These are phyloP conservation scores for Diarsia dahlii DNA, from an alignment of 2,888 invertebrate genomes.

Conservation along the genomic window DNA sequence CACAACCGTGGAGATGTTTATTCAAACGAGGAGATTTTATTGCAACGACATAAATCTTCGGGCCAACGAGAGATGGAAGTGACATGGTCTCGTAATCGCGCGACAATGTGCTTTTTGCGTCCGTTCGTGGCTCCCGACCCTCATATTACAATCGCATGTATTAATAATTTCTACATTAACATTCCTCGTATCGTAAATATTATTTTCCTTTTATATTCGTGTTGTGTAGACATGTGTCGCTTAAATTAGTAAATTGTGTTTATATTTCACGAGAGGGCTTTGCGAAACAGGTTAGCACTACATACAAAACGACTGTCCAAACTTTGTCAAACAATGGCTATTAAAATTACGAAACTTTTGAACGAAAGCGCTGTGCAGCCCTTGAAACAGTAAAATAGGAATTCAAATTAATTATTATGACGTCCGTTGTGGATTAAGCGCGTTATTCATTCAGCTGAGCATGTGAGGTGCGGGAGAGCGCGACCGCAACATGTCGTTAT, in stretches of 20 bases:
- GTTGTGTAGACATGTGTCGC: constrained; percentile 5
- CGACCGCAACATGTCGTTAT: constrained; percentile 82
- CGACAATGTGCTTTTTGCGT: constrained; percentile 78
- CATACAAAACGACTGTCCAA: constrained; percentile 44
- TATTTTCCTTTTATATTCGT: constrained; percentile 46
- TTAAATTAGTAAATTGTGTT: constrained; percentile 33
- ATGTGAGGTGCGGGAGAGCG: constrained; percentile 72
- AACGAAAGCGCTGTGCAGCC: constrained; percentile 70
- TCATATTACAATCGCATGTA: constrained; percentile 66
- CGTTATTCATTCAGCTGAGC: constrained; percentile 83
- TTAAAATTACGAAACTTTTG: constrained; percentile 71
- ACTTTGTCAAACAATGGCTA: constrained; percentile 52
- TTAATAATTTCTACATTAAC: constrained; percentile 68
- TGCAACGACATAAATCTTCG: constrained; percentile 88
- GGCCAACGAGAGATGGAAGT: constrained; percentile 82
- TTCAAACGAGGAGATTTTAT: constrained; percentile 89
- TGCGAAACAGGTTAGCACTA: constrained; percentile 23
- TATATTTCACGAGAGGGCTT: constrained; percentile 32
- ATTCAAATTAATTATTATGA: constrained; percentile 77
- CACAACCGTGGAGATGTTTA: constrained; percentile 85
- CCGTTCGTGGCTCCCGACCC: constrained; percentile 52
- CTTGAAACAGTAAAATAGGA: constrained; percentile 79
- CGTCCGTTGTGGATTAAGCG: constrained; percentile 73
- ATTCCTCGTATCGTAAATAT: constrained; percentile 66
- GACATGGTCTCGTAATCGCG: constrained; percentile 82